Base-by-base conservation (phyloP, 2,888 invertebrate genomes). In the Melikaiella ostensackeni region DNA sequence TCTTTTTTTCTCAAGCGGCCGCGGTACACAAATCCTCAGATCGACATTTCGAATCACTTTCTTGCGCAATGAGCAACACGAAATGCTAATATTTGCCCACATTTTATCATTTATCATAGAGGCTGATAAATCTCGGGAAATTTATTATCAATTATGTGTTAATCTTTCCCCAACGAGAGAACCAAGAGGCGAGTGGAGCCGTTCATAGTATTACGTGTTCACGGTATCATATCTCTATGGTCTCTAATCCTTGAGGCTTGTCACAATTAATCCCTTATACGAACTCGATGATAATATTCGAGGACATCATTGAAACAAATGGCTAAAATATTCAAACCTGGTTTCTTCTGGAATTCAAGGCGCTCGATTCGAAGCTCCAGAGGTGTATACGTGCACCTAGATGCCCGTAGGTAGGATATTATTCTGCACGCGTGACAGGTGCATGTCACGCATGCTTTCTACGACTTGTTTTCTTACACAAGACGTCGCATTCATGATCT, bases 101-200 rank as follows among this genome's bases (percentile, higher is more conserved):
- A 70, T 66, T 66, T 27, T 70, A 70, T 70, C 66, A 70, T 70
- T 70, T 46, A 70, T 70, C 50, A 70, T 70, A 50, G 50, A 70
- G 70, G 50, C 27, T 70, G 33, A 70, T 70, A 70, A 70, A 50
- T 70, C 70, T 33, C 42, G 50, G n/a, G 9, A n/a, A 70, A 70
- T 70, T 70, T 70, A 70, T 70, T 70, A 70, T 70, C 70, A 70
- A 70, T 70, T 70, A 70, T 70, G 70, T 70, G 70, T 70, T 70
- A 70, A 70, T 70, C n/a, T 50, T 70, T 59, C 27, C 9, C 16
- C 27, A 59, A 59, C 9, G 59, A 27, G 27, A 59, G 2, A 59
- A 13, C 27, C 24, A 24, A 57, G 57, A 57, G 24, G 13, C 57
- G 24, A 57, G 13, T 13, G 2, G 6, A 59, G 27, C 59, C 21